These are phyloP conservation scores for Microctonus hyperodae DNA, from an alignment of 2,888 invertebrate species.

Conservation along the genomic window DNA sequence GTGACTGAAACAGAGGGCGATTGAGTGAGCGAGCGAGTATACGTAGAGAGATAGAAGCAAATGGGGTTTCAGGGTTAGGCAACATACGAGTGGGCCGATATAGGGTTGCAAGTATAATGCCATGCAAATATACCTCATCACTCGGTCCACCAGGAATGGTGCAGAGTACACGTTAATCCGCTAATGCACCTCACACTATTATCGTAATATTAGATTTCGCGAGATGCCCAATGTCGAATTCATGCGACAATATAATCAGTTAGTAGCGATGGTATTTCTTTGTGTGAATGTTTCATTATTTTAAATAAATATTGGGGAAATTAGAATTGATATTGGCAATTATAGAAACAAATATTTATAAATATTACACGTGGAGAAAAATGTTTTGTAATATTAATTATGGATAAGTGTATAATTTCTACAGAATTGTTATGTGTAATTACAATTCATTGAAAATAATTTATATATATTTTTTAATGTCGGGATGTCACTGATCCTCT, in stretches of 20 bases:
- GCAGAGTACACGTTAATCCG: slow-evolving; percentile 57
- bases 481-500: too few species aligned
- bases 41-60: not conserved
- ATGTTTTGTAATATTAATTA: too few species aligned
- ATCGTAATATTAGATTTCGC: slow-evolving; percentile 57
- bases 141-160: slow-evolving; percentile 52
- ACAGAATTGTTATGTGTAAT: too few species aligned
- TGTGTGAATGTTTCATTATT: not conserved
- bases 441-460: too few species aligned
- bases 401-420: too few species aligned
- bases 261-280: not conserved
- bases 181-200: slow-evolving; percentile 54
- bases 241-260: slow-evolving; percentile 3
- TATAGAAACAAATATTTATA: too few species aligned
- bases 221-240: slow-evolving; percentile 35
- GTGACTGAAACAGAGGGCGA: slow-evolving; percentile 40
- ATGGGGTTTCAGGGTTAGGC: slow-evolving; percentile 21
- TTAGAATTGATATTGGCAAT: not conserved
- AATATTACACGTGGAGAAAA: too few species aligned
- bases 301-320: not conserved
- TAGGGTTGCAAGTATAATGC: slow-evolving; percentile 53
- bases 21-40: slow-evolving; percentile 29
- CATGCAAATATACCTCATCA: slow-evolving; percentile 60
- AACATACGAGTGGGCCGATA: slow-evolving; percentile 32
- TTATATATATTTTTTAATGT: too few species aligned